Conservation (phyloP, 2,113 vertebrate species). For the Podiceps cristatus region DNA sequence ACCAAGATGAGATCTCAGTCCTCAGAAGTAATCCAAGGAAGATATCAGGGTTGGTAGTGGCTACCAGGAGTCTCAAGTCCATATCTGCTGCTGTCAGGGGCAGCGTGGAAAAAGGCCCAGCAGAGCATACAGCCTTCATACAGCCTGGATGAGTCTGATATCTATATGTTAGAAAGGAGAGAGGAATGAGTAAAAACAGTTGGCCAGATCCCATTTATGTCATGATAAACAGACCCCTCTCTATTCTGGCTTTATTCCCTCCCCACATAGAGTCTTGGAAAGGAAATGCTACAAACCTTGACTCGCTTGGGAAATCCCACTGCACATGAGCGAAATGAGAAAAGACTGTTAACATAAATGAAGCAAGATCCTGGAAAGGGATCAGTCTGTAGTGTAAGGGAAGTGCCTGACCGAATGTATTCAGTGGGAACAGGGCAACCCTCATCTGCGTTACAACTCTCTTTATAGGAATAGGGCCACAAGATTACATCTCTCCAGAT, state of each 20-base stretch:
- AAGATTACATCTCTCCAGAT: not conserved
- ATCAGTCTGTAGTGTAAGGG: not conserved
- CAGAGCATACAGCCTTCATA: not conserved
- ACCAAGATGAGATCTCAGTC: not conserved
- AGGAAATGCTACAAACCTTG: not conserved
- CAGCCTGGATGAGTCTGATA: too few relatives aligned
- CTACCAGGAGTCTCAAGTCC: not conserved
- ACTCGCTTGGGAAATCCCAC: not conserved
- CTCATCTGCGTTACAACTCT: not conserved
- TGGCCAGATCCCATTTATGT: fast-evolving
- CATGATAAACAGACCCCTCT: not conserved
- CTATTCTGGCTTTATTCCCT: not conserved
- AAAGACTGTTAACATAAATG: not conserved
- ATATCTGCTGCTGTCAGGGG: not conserved
- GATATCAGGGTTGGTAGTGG: not conserved
- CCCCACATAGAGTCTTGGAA: not conserved
- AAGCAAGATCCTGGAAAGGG: not conserved
- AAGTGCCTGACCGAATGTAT: not conserved
- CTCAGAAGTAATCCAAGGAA: not conserved
- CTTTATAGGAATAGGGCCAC: not conserved
- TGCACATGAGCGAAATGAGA: not conserved
- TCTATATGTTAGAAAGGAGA: not conserved
- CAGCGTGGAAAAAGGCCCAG: not conserved
- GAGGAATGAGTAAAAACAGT: not conserved
- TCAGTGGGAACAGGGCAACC: not conserved